Evolutionary conservation across 2,797 vertebrate genomes (phyloP).

Genomic region (Valencia hispanica): DNA sequence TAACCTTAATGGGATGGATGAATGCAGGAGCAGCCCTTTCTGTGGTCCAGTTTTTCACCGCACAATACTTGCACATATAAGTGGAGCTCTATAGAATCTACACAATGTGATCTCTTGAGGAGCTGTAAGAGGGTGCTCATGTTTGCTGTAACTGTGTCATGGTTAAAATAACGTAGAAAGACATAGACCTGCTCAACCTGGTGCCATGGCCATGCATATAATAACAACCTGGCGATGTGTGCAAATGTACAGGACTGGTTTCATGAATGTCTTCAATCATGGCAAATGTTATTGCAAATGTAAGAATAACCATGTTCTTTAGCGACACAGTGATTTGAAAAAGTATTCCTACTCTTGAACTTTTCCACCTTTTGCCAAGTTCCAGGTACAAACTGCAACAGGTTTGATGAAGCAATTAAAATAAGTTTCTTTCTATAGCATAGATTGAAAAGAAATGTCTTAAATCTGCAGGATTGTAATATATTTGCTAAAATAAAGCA

Average conservation of each 20-base stretch:
- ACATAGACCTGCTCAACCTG: neutral
- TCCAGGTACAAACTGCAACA: neutral
- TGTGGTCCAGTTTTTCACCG: neutral
- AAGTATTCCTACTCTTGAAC: neutral
- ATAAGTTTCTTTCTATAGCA: neutral
- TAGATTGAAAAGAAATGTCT: neutral
- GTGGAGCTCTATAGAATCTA: neutral
- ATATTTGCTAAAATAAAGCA: too few relatives aligned
- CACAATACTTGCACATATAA: neutral
- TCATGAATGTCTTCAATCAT: neutral
- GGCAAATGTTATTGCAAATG: neutral
- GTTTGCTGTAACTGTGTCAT: neutral
- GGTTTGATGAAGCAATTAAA: neutral
- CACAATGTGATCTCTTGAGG: neutral
- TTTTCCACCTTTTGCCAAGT: neutral
- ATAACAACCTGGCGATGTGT: neutral
- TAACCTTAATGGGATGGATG: slow-evolving; percentile 43
- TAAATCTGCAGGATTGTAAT: too few relatives aligned
- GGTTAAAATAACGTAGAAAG: neutral
- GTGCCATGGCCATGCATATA: neutral
- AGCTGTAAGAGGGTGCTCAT: neutral
- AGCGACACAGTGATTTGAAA: neutral
- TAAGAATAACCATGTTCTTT: neutral
- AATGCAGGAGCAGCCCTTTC: slow-evolving; percentile 7
- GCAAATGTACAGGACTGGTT: neutral